Percentiles rank a stretch among this genome's conserved stretches.
Conservation (phyloP, 2,888 invertebrate genomes). For the Lamellibrachia columna region DNA sequence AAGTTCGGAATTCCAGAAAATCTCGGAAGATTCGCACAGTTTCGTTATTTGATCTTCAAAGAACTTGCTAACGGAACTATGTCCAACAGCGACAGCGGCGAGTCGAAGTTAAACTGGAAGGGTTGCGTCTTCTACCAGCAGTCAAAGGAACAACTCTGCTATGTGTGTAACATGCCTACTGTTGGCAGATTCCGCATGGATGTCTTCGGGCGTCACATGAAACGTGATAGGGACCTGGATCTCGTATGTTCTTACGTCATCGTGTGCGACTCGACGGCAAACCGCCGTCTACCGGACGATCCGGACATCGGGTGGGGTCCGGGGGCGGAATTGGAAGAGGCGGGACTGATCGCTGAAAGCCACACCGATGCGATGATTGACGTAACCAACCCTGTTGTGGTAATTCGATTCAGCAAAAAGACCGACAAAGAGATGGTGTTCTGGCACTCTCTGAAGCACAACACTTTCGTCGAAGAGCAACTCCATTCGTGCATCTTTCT, state of each 20-base stretch:
- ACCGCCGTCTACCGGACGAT: conserved; percentile 53
- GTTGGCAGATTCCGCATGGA: conserved; percentile 60
- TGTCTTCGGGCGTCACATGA: conserved; percentile 56
- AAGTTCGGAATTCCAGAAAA: neutral
- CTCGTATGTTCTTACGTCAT: conserved; percentile 61
- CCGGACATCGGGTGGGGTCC: conserved; percentile 63
- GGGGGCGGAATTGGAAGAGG: conserved; percentile 49
- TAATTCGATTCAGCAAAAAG: conserved; percentile 48
- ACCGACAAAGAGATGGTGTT: neutral
- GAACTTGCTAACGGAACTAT: neutral
- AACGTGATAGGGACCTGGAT: conserved; percentile 51
- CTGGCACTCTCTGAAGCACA: no score
- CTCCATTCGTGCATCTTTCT: conserved; percentile 55
- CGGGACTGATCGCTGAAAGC: conserved; percentile 53
- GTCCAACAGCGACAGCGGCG: neutral
- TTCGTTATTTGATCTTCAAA: neutral
- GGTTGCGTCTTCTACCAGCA: neutral
- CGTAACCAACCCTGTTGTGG: conserved; percentile 56
- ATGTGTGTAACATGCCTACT: conserved; percentile 52
- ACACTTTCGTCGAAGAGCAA: conserved; percentile 44
- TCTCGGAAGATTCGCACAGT: neutral
- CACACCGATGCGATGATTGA: conserved; percentile 56
- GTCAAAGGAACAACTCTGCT: conserved; percentile 41
- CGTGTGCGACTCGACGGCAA: conserved; percentile 51
- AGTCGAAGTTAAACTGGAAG: neutral